phyloP scores from a whole-genome alignment of 2,888 invertebrate genomes.

The Automeris io region DNA sequence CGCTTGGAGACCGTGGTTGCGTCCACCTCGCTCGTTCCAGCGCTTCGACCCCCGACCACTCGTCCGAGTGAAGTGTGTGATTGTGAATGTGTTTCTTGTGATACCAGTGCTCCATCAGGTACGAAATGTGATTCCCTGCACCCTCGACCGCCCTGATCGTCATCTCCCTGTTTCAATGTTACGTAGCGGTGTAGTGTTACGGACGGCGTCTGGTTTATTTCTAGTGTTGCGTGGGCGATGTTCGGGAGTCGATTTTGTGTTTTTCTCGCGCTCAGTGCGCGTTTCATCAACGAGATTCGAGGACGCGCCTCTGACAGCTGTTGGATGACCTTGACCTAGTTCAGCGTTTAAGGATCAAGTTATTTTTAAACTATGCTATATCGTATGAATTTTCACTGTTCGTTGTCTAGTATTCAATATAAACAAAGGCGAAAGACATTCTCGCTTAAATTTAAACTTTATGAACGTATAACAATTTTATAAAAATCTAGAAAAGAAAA shows the following conservation, averaged over 20 bases:
- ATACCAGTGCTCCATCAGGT: constrained; percentile 41
- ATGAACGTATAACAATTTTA: too few relatives aligned
- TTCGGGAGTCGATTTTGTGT: constrained; percentile 31
- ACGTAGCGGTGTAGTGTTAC: constrained; percentile 64
- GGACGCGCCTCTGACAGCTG: constrained; percentile 18
- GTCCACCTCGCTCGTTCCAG: constrained; percentile 67
- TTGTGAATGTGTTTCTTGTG: constrained; percentile 63
- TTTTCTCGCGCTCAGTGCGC: constrained; percentile 23
- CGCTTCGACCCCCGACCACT: constrained; percentile 68
- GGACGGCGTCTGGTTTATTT: constrained; percentile 66
- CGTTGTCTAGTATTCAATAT: too few relatives aligned
- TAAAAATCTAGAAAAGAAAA: too few relatives aligned
- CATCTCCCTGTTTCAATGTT: constrained; percentile 46
- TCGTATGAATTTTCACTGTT: too few relatives aligned
- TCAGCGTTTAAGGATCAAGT: constrained; percentile 22
- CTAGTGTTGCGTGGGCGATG: constrained; percentile 55
- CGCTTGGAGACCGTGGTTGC: constrained; percentile 71
- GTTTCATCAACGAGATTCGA: constrained; percentile 9
- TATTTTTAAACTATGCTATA: constrained; percentile 8
- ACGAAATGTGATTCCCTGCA: constrained; percentile 21
- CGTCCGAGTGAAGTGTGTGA: constrained; percentile 71
- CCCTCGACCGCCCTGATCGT: constrained; percentile 30
- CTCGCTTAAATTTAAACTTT: too few relatives aligned
- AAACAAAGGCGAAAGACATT: too few relatives aligned
- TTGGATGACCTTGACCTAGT: constrained; percentile 65